Conservation (phyloP, 1,140 invertebrate genomes). For the Lordiphosa collinella region DNA sequence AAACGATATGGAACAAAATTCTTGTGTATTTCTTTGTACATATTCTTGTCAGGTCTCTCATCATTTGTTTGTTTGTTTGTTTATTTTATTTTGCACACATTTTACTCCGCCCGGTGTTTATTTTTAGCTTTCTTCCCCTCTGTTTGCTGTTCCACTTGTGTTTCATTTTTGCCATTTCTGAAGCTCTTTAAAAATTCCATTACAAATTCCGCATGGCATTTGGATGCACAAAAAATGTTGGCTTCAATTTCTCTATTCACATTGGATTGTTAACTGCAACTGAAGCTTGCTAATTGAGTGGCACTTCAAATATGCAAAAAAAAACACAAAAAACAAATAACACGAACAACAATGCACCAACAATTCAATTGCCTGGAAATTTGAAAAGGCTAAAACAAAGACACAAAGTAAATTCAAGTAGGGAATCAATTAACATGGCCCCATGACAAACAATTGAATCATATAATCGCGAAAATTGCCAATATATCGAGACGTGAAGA, state of each 20-base stretch:
- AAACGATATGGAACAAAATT: slow-evolving; percentile 8
- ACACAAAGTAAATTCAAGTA: slow-evolving; percentile 2
- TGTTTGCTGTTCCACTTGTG: slow-evolving; percentile 28
- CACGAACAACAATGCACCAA: slow-evolving; percentile 47
- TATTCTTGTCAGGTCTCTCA: slow-evolving; percentile 19
- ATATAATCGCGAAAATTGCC: slow-evolving; percentile 31
- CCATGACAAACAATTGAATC: slow-evolving; percentile 36
- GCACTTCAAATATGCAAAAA: slow-evolving; percentile 52
- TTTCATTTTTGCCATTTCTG: background rate
- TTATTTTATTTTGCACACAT: slow-evolving; percentile 21
- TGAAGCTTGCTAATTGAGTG: slow-evolving; percentile 41
- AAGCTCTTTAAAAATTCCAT: slow-evolving; percentile 19
- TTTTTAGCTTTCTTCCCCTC: slow-evolving; percentile 39
- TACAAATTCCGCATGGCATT: slow-evolving; percentile 16
- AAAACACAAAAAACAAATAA: slow-evolving; percentile 48
- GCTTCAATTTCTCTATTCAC: slow-evolving; percentile 45
- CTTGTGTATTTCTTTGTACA: slow-evolving; percentile 9
- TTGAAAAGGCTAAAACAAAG: slow-evolving; percentile 44
- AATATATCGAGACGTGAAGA: slow-evolving; percentile 18
- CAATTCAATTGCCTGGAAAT: slow-evolving; percentile 32
- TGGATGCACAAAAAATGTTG: no score
- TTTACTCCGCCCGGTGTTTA: slow-evolving; percentile 10
- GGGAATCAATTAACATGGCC: slow-evolving; percentile 44
- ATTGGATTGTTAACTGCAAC: slow-evolving; percentile 25
- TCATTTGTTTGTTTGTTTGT: slow-evolving; percentile 23